These are phyloP conservation scores for Apodemus agrarius DNA, from an alignment of 2,797 vertebrate species.

Conservation along the genomic window DNA sequence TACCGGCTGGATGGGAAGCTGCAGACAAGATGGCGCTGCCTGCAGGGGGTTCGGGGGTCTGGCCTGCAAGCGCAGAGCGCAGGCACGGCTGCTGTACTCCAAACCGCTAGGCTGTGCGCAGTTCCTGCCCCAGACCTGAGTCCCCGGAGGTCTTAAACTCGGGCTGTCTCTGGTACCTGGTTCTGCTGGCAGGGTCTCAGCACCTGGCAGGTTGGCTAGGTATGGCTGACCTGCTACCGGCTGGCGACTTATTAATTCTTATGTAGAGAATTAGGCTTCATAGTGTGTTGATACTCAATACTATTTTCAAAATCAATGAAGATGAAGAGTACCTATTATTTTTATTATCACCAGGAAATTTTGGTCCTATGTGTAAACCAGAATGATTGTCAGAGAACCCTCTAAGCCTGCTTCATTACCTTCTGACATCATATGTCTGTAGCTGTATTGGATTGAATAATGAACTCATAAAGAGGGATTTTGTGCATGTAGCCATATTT, in stretches of 20 bases:
- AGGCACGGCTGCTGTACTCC: too few species aligned
- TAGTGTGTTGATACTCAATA: slow-evolving; percentile 83
- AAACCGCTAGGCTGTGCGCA: too few species aligned
- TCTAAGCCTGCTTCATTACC: slow-evolving; percentile 92
- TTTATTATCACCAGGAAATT: background rate
- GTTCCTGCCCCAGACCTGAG: too few species aligned
- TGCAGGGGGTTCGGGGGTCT: too few species aligned
- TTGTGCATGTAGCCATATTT: background rate
- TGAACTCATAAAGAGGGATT: background rate
- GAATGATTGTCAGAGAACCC: slow-evolving; percentile 92
- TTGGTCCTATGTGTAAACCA: slow-evolving; percentile 92
- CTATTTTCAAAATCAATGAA: slow-evolving; percentile 84
- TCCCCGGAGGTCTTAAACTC: too few species aligned
- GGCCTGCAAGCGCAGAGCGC: too few species aligned
- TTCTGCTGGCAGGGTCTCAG: too few species aligned
- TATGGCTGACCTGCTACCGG: too few species aligned
- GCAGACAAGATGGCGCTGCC: too few species aligned
- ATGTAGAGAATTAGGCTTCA: slow-evolving; percentile 91
- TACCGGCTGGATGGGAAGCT: too few species aligned
- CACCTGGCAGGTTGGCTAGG: too few species aligned
- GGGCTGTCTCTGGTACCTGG: too few species aligned
- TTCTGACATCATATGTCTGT: slow-evolving; percentile 87
- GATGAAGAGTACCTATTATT: background rate
- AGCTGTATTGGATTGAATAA: slow-evolving; percentile 56
- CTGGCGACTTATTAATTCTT: slow-evolving; percentile 75